These are phyloP conservation scores for Pomatostomus ruficeps DNA, from an alignment of 2,113 vertebrate species.

Conservation along the genomic window DNA sequence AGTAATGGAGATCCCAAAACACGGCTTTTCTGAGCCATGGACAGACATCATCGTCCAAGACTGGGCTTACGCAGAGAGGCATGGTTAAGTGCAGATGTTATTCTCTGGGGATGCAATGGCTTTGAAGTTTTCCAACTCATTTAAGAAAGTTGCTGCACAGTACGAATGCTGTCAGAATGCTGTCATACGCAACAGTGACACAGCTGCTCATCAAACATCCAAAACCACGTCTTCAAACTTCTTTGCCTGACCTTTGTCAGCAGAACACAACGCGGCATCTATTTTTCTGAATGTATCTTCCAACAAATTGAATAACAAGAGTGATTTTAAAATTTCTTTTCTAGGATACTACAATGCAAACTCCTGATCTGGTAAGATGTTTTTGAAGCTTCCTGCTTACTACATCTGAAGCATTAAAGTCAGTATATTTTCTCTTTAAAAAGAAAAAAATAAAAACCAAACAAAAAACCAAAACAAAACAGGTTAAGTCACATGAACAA, in stretches of 20 bases:
- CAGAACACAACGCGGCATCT: not conserved
- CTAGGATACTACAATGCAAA: not conserved
- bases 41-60: not conserved
- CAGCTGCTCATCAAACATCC: not conserved
- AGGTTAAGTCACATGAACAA: not conserved
- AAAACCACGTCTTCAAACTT: not conserved
- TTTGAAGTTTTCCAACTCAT: not conserved
- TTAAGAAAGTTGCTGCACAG: not conserved
- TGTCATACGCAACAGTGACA: not conserved
- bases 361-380: not conserved
- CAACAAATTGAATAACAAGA: not conserved
- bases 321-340: not conserved
- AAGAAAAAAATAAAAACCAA: too few species aligned
- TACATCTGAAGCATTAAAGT: not conserved
- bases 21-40: constrained; percentile 5
- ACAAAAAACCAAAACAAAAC: too few species aligned
- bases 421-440: not conserved
- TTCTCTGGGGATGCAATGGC: not conserved
- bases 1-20: constrained; percentile 18
- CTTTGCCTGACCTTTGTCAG: not conserved
- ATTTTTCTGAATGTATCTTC: not conserved
- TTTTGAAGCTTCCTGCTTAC: not conserved
- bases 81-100: constrained; percentile 9
- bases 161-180: not conserved
- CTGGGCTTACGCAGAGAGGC: not conserved